Evolutionary conservation across 2,113 vertebrate species (phyloP), one percentile per base, ranked within the genome.

Genomic region (Carassius carassius): DNA sequence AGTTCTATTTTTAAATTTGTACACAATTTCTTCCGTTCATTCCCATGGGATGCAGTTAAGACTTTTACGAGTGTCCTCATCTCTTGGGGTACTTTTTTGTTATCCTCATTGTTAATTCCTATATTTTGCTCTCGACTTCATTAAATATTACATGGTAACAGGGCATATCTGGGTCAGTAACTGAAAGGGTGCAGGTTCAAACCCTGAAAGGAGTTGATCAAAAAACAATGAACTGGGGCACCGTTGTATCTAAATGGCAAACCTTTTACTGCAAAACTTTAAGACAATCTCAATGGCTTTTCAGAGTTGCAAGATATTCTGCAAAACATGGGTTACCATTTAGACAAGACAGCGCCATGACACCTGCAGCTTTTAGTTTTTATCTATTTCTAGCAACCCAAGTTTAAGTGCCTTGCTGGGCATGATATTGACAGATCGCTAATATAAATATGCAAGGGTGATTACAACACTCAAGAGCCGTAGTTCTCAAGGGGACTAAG

Each of bases 1-100:
- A 69, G 63, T 81, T n/a, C 0, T 49, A 51, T 51, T 81, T 29
- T 65, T 80, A 51, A 47, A 49, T 19, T 29, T 19, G 58, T 70
- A 41, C 3, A 44, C 2, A 21, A 23, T n/a, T 25, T 11, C 29
- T 67, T 81, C 0, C 14, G 13, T 80, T 32, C 12, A 25, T 69
- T 81, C 63, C 79, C 79, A 67, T n/a, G 17, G 62, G 44, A 35
- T 14, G 25, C 62, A 69, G 78, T 84, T 37, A 37, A 37, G 19
- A 23, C 37, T 51, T 60, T 41, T 14, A 5, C 14, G 10, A 62
- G 76, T 41, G 54, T 41, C 29, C 23, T 60, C 17, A 37, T 60
- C 29, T 49, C 3, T 67, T 44, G 3, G 17, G 60, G 2, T 16
- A 67, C 14, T 49, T 81, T 49, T 25, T 63, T 63, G 56, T 25